These are phyloP conservation scores for Drosophila ananassae DNA, from an alignment of 1,140 invertebrate species.

Conservation along the genomic window DNA sequence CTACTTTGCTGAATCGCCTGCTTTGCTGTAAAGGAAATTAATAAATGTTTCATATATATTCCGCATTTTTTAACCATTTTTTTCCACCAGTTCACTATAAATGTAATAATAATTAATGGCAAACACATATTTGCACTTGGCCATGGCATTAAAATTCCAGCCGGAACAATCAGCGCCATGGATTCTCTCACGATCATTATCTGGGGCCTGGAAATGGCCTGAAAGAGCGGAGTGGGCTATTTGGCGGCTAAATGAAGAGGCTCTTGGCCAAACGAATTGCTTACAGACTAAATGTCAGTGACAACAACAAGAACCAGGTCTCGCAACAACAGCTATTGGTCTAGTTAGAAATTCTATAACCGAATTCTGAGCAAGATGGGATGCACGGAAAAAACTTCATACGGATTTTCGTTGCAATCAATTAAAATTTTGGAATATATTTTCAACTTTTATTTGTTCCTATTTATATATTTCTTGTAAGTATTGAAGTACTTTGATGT, in stretches of 20 bases:
- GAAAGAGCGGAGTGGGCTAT: constrained; percentile 47
- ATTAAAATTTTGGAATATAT: too few relatives aligned
- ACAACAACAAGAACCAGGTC: constrained; percentile 40
- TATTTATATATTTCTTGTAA: too few relatives aligned
- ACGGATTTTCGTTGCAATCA: neutral
- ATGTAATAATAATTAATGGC: constrained; percentile 60
- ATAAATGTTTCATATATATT: neutral
- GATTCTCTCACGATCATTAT: constrained; percentile 80
- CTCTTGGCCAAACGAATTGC: constrained; percentile 16
- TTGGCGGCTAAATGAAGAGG: constrained; percentile 47
- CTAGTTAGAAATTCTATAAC: constrained; percentile 75
- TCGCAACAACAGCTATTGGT: constrained; percentile 36
- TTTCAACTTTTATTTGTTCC: too few relatives aligned
- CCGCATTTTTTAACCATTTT: neutral
- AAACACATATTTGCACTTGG: constrained; percentile 72
- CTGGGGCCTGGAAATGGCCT: constrained; percentile 26
- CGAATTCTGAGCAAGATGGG: constrained; percentile 53
- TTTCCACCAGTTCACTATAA: neutral
- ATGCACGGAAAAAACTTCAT: neutral
- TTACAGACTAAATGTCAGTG: constrained; percentile 68
- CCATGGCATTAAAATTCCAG: constrained; percentile 68
- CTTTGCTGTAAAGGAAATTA: too few relatives aligned
- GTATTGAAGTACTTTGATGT: neutral
- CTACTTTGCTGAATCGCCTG: too few relatives aligned
- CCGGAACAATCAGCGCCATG: constrained; percentile 50